Base-by-base conservation (phyloP, 2,797 vertebrate species). In the Microctenopoma lineatum region DNA sequence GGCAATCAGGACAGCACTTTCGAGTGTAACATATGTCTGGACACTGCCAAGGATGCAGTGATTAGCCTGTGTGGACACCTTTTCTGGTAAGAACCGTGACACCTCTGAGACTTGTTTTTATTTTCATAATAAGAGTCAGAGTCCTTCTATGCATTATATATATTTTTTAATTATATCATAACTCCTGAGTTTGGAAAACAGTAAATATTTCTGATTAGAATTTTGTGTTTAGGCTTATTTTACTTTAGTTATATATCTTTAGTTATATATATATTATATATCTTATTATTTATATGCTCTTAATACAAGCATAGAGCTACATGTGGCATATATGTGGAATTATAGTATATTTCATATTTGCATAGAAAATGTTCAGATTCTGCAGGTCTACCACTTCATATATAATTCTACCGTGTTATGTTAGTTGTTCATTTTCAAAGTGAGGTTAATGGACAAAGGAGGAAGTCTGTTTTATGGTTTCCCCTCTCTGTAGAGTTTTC, bases 1-100 rank as follows among this genome's bases (percentile, higher is more conserved):
- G 68, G 92, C 18, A 94, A 85, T 54, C 97, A 97, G 89, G 98
- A 99, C 91, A 98, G 97, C 81, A 99, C 98, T 0, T 99, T 99
- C 0, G 98, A 99, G 83, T 99, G 98, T 60, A 99, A 99, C 70
- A 99, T 99, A 80, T 99, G 98, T 66, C 87, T 99, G 91, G 98
- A 99, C 90, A 99, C 97, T 1, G 97, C 98, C 59, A 99, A 99
- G 90, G 98, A 99, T 5, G 98, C 98, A 0, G 98, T 99, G 67
- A 99, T 99, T 85, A 99, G 98, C 88, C 90, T 99, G 41, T 99
- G 98, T 44, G 98, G 98, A 47, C 98, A 99, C 74, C 97, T 99
- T 10, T 99, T 99, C 90, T 99, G 98, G 98, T 99, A 87, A 53
- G 21, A 15, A 14, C 11, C 39, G 14, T 14, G 1, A 4, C 14